A percentile compares a stretch with the other conserved stretches of the same genome.
These are phyloP conservation scores for Tiaroga cobitis DNA, from an alignment of 2,797 vertebrate genomes.

Conservation along the genomic window DNA sequence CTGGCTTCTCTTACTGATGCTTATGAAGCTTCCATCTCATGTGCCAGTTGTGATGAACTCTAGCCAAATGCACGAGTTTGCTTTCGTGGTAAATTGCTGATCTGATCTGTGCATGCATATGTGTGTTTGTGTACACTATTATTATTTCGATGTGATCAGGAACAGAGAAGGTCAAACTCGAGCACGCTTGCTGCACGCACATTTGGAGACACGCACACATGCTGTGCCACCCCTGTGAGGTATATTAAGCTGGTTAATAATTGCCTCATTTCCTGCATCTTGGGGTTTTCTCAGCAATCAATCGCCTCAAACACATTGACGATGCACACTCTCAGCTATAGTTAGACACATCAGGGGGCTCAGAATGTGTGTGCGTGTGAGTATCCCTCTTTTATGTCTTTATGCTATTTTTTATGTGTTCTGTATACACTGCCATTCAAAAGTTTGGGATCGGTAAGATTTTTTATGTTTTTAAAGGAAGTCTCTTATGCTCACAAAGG, in stretches of 20 bases:
- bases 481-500: no score
- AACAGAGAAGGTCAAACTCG: constrained; percentile 45
- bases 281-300: constrained; percentile 52
- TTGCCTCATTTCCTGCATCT: constrained; percentile 58
- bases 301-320: constrained; percentile 46
- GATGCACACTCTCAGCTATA: constrained; percentile 45
- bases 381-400: neutral
- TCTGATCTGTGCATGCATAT: neutral
- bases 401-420: neutral
- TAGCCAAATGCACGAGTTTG: constrained; percentile 13
- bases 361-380: neutral
- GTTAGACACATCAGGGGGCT: constrained; percentile 20
- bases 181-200: neutral
- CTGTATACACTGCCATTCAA: no score
- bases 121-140: constrained; percentile 4
- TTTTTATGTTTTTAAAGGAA: no score
- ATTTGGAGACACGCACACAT: constrained; percentile 26
- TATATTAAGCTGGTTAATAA: constrained; percentile 59
- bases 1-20: constrained; percentile 37
- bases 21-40: constrained; percentile 23
- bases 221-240: constrained; percentile 32
- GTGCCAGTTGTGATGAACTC: constrained; percentile 17
- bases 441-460: no score
- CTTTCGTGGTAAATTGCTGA: constrained; percentile 12
- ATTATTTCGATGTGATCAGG: constrained; percentile 9